Conservation (phyloP, 2,113 vertebrate species). For the Entomyzon cyanotis region DNA sequence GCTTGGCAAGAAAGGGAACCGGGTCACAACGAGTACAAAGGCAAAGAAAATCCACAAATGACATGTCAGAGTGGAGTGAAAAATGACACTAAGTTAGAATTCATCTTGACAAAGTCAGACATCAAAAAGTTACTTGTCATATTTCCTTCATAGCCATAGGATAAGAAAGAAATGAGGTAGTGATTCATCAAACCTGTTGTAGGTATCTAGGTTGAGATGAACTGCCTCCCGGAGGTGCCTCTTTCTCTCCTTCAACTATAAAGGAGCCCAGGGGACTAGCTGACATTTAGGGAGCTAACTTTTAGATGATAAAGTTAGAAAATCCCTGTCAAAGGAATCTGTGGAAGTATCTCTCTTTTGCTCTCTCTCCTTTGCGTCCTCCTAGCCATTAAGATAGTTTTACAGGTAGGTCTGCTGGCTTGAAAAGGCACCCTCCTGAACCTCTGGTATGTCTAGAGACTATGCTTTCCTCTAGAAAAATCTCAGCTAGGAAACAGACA, state of each 20-base stretch:
- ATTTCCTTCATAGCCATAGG: not conserved
- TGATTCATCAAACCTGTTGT: constrained; percentile 12
- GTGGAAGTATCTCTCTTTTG: not conserved
- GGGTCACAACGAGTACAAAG: not conserved
- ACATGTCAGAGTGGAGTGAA: not conserved
- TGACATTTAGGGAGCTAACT: constrained; percentile 14
- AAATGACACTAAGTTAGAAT: not conserved
- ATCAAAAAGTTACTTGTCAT: not conserved
- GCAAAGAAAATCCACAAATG: not conserved
- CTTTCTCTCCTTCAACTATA: not conserved
- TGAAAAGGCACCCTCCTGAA: not conserved
- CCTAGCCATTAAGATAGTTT: not conserved
- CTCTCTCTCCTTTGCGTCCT: not conserved
- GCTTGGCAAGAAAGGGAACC: not conserved
- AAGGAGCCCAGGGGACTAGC: not conserved
- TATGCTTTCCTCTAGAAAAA: not conserved
- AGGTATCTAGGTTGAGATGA: not conserved
- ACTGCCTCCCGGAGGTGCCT: not conserved
- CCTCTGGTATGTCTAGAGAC: not conserved
- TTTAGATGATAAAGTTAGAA: constrained; percentile 6
- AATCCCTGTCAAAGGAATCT: not conserved
- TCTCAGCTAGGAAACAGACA: not conserved
- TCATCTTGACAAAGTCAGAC: not conserved
- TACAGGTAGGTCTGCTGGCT: not conserved
- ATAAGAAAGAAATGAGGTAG: not conserved